These are phyloP conservation scores for Mamestra brassicae DNA, from an alignment of 2,888 invertebrate genomes.

Conservation along the genomic window DNA sequence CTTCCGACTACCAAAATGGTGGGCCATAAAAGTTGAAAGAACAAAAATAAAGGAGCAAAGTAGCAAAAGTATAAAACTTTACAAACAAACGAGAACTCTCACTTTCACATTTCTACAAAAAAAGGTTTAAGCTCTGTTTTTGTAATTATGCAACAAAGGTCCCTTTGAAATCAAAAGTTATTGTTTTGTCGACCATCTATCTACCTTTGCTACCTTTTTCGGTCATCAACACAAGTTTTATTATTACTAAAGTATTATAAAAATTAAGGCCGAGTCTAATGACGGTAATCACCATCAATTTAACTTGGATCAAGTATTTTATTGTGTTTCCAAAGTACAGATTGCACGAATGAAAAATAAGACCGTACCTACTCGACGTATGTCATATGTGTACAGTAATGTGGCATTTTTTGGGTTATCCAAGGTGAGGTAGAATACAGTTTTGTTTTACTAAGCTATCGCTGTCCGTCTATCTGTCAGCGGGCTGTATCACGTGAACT, in stretches of 20 bases:
- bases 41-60: slow-evolving; percentile 73
- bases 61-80: slow-evolving; percentile 77
- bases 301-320: slow-evolving; percentile 53
- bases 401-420: slow-evolving; percentile 41
- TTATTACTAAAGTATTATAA: slow-evolving; percentile 43
- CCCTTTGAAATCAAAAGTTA: slow-evolving; percentile 63
- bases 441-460: not conserved
- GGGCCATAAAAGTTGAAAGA: slow-evolving; percentile 73
- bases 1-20: slow-evolving; percentile 70
- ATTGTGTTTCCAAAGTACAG: slow-evolving; percentile 31
- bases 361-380: slow-evolving; percentile 15
- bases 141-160: slow-evolving; percentile 69
- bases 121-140: slow-evolving; percentile 32
- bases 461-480: no score
- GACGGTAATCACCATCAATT: slow-evolving; percentile 60
- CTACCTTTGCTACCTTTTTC: slow-evolving; percentile 44
- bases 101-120: slow-evolving; percentile 83
- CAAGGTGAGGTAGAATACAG: not conserved
- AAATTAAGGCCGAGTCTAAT: slow-evolving; percentile 49
- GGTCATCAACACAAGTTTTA: slow-evolving; percentile 59
- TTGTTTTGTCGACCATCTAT: slow-evolving; percentile 53
- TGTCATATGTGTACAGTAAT: slow-evolving; percentile 13
- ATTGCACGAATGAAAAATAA: slow-evolving; percentile 50
- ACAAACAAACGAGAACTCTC: slow-evolving; percentile 65
- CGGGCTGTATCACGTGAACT: no score